Percentiles rank a stretch among this genome's conserved stretches.
phyloP scores from a whole-genome alignment of 2,797 vertebrate species.

The Sebastes kiyomatsui region DNA sequence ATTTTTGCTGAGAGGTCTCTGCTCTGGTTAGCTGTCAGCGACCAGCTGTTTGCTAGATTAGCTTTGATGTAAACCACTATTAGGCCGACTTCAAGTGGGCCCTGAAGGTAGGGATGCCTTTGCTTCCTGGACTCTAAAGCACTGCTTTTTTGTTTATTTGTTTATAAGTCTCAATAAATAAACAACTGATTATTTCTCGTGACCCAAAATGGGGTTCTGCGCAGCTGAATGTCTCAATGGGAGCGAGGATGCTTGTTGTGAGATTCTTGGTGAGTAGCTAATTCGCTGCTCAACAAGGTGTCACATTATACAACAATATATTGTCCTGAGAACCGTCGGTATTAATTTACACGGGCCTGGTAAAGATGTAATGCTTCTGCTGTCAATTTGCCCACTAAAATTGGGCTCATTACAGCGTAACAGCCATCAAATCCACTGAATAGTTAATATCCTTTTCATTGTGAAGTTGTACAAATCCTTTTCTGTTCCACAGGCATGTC shows the following conservation, averaged over 20 bases:
- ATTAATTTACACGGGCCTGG: constrained; percentile 15
- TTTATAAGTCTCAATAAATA: constrained; percentile 24
- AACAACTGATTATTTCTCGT: neutral
- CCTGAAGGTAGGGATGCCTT: neutral
- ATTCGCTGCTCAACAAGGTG: constrained; percentile 33
- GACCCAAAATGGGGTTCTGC: neutral
- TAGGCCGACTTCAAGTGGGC: constrained; percentile 8
- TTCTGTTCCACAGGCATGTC: constrained; percentile 58
- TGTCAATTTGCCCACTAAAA: constrained; percentile 51
- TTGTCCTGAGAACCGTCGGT: constrained; percentile 22
- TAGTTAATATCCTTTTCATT: constrained; percentile 63
- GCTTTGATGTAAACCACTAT: constrained; percentile 45
- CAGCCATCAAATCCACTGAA: constrained; percentile 58
- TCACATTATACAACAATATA: constrained; percentile 14
- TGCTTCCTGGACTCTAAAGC: neutral
- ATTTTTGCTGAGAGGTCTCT: constrained; percentile 38
- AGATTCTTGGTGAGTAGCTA: neutral
- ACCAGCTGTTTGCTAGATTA: constrained; percentile 34
- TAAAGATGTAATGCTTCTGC: constrained; percentile 30
- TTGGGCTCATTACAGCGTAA: constrained; percentile 55
- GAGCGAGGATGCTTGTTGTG: neutral
- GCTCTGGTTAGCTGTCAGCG: constrained; percentile 36
- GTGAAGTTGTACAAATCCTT: constrained; percentile 65
- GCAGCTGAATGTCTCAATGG: neutral
- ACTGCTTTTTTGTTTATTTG: neutral